These are phyloP conservation scores for Hyppa rectilinea DNA, from an alignment of 2,888 invertebrate species.

Conservation along the genomic window DNA sequence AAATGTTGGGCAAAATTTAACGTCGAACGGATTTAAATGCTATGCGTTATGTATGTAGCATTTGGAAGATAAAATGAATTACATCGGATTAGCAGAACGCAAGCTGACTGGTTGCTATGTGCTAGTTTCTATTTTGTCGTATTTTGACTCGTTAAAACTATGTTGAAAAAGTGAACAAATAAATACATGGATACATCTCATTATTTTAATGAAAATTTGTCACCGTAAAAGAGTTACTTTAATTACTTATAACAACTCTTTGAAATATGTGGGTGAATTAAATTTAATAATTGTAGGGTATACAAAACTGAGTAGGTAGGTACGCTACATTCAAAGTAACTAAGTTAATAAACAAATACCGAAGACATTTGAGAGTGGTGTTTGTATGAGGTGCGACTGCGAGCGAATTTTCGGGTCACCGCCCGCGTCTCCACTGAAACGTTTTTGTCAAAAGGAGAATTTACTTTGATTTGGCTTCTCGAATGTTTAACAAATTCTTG, in stretches of 20 bases:
- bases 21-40: conserved; percentile 36
- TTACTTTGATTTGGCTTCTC: conserved; percentile 72
- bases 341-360: conserved; percentile 70
- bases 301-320: conserved; percentile 36
- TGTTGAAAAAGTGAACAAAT: too few relatives aligned
- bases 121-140: conserved; percentile 5
- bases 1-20: conserved; percentile 41
- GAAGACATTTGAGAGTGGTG: conserved; percentile 73
- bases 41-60: conserved; percentile 13
- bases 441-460: conserved; percentile 74
- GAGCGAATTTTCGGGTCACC: conserved; percentile 78
- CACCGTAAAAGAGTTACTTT: background rate
- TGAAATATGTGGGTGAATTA: conserved; percentile 29
- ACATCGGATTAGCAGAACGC: conserved; percentile 6
- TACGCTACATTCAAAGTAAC: conserved; percentile 35
- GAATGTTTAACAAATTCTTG: conserved; percentile 59
- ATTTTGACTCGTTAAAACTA: background rate
- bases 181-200: too few relatives aligned
- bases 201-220: conserved; percentile 12
- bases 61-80: conserved; percentile 16
- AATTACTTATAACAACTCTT: conserved; percentile 11
- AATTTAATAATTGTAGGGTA: conserved; percentile 40
- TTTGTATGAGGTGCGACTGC: conserved; percentile 75
- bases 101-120: conserved; percentile 12
- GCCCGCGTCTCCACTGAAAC: conserved; percentile 75